phyloP scores from a whole-genome alignment of 2,113 vertebrate genomes.

The Callithrix jacchus region DNA sequence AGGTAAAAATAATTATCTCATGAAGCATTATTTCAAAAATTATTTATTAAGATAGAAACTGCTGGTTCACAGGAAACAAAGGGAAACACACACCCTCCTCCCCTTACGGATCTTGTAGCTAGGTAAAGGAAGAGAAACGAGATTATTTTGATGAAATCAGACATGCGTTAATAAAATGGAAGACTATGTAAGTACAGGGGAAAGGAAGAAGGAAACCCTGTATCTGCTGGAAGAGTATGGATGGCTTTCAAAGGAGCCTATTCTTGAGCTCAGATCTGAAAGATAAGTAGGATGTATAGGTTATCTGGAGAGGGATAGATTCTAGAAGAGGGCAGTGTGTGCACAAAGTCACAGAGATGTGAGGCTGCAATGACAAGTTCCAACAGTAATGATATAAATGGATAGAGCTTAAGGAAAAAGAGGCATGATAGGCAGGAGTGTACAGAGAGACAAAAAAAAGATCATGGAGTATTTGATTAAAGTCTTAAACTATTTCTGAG shows the following conservation, averaged over 20 bases:
- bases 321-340: not conserved
- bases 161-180: not conserved
- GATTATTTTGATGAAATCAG: not conserved
- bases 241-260: not conserved
- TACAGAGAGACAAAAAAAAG: not conserved
- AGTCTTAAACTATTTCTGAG: not conserved
- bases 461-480: not conserved
- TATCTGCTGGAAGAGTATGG: not conserved
- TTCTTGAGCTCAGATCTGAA: not conserved
- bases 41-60: not conserved
- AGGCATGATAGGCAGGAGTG: not conserved
- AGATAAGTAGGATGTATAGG: not conserved
- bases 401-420: not conserved
- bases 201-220: not conserved
- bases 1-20: slow-evolving; percentile 3
- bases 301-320: not conserved
- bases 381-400: not conserved
- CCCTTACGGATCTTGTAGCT: not conserved
- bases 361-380: not conserved
- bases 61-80: not conserved
- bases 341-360: not conserved
- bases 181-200: not conserved
- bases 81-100: not conserved
- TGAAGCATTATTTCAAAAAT: not conserved
- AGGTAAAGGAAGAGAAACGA: not conserved